Evolutionary conservation across 2,797 vertebrate genomes (phyloP), one percentile per base, ranked within the genome.

Genomic region (Gallinago nigripennis): DNA sequence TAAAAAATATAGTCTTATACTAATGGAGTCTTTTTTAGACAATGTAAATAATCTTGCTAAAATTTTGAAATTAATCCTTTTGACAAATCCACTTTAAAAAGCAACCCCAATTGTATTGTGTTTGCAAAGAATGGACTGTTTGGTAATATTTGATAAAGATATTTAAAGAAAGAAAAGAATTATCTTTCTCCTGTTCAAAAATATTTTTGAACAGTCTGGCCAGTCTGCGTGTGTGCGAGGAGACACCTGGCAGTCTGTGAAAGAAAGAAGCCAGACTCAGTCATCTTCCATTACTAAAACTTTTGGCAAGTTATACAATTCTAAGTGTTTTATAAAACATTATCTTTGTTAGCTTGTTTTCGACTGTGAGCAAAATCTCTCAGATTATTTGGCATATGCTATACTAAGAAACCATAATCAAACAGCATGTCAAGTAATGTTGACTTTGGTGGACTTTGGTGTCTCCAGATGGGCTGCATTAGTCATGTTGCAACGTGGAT

Each of bases 331-430:
- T 95, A 75, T 82, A 86, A 94, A 88, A 60, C 12, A 28, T 82
- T 84, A 50, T 58, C 72, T 96, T 94, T 95, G 50, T 54, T 92
- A 88, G 76, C 60, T 79, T 80, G 30, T 48, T 61, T 94, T 94
- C 86, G 76, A 80, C 71, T 84, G 73, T 78, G 92, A 86, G 87
- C 69, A 91, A 95, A 90, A 83, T 86, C 50, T 92, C 76, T 76
- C 39, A 4, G 19, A 13, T 35, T 48, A 80, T 76, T 82, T 68
- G 82, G 57, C 68, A 72, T 48, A 14, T 37, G 35, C 37, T 60
- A 37, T 19, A 88, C 46, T 27, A 76, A 86, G 81, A 85, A 53
- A 37, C 0, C 37, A 37, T 27, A 72, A 13, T 50, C 37, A 53
- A 77, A 95, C 39, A 79, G 16, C 41, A 66, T 19, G 30, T 79